Percentiles rank a stretch among this genome's conserved stretches.
Conservation (phyloP, 2,888 invertebrate species). For the Rhogogaster chlorosoma region DNA sequence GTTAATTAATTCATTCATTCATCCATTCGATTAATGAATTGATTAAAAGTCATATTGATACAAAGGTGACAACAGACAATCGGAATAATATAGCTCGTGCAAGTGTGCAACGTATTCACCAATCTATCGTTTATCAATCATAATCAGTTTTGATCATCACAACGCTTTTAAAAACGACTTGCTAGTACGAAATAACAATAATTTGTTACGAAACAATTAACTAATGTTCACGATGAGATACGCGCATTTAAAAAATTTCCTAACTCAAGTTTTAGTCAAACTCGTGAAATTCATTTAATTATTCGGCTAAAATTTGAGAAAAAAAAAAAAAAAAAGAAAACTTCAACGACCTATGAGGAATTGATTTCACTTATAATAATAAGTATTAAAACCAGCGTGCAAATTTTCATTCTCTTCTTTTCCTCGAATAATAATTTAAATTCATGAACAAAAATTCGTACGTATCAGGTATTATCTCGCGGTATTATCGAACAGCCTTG, state of each 20-base stretch:
- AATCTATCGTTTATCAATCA: background rate
- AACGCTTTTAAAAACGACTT: background rate
- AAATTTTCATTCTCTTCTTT: background rate
- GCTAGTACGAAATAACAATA: background rate
- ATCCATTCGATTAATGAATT: too few species aligned
- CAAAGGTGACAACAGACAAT: background rate
- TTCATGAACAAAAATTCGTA: background rate
- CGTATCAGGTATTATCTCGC: background rate
- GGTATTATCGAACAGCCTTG: conserved; percentile 4
- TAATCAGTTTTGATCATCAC: background rate
- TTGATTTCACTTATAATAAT: background rate
- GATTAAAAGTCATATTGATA: background rate
- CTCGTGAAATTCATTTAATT: background rate
- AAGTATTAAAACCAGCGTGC: background rate
- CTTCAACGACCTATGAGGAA: background rate
- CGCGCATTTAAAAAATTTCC: background rate
- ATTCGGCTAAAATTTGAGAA: background rate
- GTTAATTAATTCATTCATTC: background rate
- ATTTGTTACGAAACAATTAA: background rate
- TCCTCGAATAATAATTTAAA: background rate
- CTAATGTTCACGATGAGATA: background rate
- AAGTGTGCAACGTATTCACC: background rate
- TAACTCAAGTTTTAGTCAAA: background rate
- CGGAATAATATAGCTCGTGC: background rate
- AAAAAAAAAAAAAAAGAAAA: too few species aligned